A percentile compares a stretch with the other conserved stretches of the same genome.
These are phyloP conservation scores for Platysteira castanea DNA, from an alignment of 2,113 vertebrate species.

Conservation along the genomic window DNA sequence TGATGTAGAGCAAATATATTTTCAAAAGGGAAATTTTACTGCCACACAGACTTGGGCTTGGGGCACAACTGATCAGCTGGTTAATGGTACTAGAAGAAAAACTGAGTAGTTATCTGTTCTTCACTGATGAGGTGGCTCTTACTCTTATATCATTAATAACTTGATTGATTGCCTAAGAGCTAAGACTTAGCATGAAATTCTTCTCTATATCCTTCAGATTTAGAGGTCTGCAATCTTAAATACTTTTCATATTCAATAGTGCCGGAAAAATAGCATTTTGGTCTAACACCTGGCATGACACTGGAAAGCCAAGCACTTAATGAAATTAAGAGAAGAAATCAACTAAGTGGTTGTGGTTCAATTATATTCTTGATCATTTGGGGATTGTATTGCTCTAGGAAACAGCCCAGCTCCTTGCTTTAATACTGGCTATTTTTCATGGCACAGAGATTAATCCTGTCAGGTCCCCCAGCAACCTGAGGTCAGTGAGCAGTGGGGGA, in stretches of 20 bases:
- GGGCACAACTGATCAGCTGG: neutral
- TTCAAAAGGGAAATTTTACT: neutral
- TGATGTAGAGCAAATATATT: neutral
- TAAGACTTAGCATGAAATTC: neutral
- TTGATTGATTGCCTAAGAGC: neutral
- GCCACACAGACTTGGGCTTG: neutral
- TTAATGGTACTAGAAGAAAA: neutral
- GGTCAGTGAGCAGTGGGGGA: neutral
- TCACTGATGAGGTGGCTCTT: neutral
- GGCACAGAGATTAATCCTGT: neutral
- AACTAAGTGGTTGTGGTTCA: neutral
- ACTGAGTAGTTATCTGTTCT: neutral
- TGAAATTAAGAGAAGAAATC: constrained; percentile 22
- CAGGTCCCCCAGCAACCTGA: neutral
- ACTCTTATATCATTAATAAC: neutral
- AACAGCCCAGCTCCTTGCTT: neutral
- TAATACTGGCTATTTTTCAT: constrained; percentile 1
- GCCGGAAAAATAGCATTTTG: neutral
- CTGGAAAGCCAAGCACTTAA: neutral
- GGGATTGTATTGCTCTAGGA: neutral
- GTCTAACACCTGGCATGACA: neutral
- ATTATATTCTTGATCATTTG: neutral
- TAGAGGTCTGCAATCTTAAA: neutral
- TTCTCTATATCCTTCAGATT: neutral
- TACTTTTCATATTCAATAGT: neutral